A percentile compares a stretch with the other conserved stretches of the same genome.
These are phyloP conservation scores for Fundulus diaphanus DNA, from an alignment of 2,797 vertebrate species.

Conservation along the genomic window DNA sequence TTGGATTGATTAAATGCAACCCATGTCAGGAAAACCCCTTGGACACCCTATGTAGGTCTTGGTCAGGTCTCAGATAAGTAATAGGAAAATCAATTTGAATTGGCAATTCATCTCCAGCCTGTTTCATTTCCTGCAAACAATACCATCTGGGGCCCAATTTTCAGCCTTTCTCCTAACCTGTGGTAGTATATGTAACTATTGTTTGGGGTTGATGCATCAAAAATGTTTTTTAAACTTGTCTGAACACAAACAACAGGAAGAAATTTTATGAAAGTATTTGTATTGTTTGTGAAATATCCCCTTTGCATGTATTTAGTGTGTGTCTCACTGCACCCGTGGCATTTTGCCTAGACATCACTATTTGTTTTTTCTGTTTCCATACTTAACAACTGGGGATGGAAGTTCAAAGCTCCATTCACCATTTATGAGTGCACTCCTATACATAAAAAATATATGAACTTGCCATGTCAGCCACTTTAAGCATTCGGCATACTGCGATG, in stretches of 20 bases:
- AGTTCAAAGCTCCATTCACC: no score
- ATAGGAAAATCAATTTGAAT: not conserved
- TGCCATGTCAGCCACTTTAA: not conserved
- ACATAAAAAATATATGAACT: not conserved
- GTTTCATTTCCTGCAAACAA: not conserved
- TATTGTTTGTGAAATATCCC: not conserved
- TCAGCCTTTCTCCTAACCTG: not conserved
- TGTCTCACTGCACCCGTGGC: no score
- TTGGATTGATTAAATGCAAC: not conserved
- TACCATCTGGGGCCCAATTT: not conserved
- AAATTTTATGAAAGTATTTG: conserved; percentile 3
- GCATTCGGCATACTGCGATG: not conserved
- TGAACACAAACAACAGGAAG: not conserved
- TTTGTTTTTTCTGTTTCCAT: no score
- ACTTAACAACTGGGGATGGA: no score
- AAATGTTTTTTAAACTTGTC: no score
- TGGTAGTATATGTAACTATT: no score
- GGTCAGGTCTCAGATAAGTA: not conserved
- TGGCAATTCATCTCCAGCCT: not conserved
- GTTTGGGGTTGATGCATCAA: no score
- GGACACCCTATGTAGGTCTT: not conserved
- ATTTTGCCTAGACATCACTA: no score
- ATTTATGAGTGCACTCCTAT: no score
- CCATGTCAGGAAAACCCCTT: not conserved
- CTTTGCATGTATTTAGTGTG: no score